Base-by-base conservation (phyloP, 2,113 vertebrate genomes). In the Scatophagus argus region DNA sequence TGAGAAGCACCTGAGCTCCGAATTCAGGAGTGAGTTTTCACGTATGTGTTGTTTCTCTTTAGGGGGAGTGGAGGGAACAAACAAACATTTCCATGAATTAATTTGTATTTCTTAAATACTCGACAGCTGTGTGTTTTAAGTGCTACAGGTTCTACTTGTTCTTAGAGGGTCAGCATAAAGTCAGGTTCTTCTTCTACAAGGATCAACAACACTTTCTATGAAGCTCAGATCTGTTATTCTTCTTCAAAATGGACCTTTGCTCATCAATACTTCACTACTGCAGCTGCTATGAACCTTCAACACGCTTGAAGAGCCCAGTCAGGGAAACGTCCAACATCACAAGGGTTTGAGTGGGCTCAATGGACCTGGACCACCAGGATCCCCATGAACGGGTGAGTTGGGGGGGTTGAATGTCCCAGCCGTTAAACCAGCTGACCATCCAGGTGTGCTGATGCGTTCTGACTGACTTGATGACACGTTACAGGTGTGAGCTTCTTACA, bases 81-180 rank as follows among this genome's bases (percentile, higher is more conserved):
- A n/a, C 7, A 31, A 47, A 43, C 12, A n/a, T 64, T n/a, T 59
- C 4, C 59, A 64, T 59, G 7, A 70, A 77, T 73, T 78, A 29
- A 81, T 69, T 49, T 59, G 36, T 5, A 23, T 43, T 55, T 77
- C 51, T 87, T 78, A 88, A 88, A 90, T 79, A 86, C 59, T n/a
- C 13, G 39, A 61, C 46, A 34, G 49, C 16, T 51, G 49, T 43
- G 69, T 38, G 5, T 78, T 61, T n/a, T 82, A 83, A 64, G 79
- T 19, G n/a, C 86, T 88, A 88, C 64, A 60, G 44, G 75, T 82
- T 80, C 81, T 88, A 83, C 44, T 13, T 46, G 74, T 41, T 80
- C 78, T 75, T 68, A 63, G 46, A 44, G n/a, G 76, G 84, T 87
- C 65, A 80, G 84, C 78, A 38, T 17, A 32, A 31, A 43, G 69